These are phyloP conservation scores for Bembecia ichneumoniformis DNA, from an alignment of 2,888 invertebrate genomes.

Conservation along the genomic window DNA sequence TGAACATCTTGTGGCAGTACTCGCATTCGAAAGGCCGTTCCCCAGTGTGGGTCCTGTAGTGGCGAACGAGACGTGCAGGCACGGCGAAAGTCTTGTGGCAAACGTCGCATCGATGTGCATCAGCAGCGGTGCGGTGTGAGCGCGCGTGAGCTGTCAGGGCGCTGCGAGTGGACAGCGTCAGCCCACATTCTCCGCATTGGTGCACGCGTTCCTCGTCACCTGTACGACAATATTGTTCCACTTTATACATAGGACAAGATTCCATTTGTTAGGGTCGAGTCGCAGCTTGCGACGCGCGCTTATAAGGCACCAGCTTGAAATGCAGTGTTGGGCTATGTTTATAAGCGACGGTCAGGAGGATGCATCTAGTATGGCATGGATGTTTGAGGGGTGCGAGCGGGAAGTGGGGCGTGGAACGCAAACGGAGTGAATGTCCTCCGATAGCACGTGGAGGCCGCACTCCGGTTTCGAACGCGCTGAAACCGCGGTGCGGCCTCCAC, in stretches of 20 bases:
- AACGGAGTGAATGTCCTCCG: conserved; percentile 42
- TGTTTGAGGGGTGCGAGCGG: conserved; percentile 20
- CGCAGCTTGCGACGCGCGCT: conserved; percentile 11
- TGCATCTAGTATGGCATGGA: conserved; percentile 27
- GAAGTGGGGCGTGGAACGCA: conserved; percentile 31
- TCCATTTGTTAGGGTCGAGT: not conserved
- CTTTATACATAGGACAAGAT: not conserved
- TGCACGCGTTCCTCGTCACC: conserved; percentile 66
- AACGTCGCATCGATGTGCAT: conserved; percentile 90
- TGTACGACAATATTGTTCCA: conserved; percentile 22
- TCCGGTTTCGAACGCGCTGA: conserved; percentile 50
- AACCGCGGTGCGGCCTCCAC: conserved; percentile 67
- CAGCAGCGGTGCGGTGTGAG: conserved; percentile 61
- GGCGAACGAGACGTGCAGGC: conserved; percentile 86
- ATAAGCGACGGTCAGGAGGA: conserved; percentile 62
- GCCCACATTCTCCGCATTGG: conserved; percentile 80
- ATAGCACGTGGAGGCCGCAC: conserved; percentile 65
- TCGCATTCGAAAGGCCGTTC: conserved; percentile 93
- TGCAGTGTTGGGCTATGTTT: conserved; percentile 56
- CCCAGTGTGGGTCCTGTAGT: conserved; percentile 91
- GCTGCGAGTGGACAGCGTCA: conserved; percentile 82
- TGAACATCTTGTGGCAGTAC: conserved; percentile 92
- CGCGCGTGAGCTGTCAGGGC: conserved; percentile 81
- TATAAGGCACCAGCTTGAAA: conserved; percentile 51
- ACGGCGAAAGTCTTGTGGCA: conserved; percentile 93